phyloP scores from a whole-genome alignment of 2,888 invertebrate species.

The Platypus cylindrus region DNA sequence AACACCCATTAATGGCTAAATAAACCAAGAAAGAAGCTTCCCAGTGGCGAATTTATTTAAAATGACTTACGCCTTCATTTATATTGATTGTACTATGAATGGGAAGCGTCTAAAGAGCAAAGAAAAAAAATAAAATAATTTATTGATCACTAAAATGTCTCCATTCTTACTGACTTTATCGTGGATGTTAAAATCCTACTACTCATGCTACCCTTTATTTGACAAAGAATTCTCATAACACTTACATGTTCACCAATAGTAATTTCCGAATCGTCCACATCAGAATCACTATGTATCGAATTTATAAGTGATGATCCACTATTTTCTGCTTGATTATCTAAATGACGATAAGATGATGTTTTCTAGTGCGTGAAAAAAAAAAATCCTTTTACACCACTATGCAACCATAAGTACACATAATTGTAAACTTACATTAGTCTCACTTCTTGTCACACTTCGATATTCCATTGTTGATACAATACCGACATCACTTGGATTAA shows the following conservation, averaged over 20 bases:
- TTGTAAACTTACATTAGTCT: slow-evolving; percentile 11
- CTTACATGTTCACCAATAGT: slow-evolving; percentile 46
- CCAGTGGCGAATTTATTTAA: too few relatives aligned
- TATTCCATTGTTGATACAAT: slow-evolving; percentile 16
- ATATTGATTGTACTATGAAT: slow-evolving; percentile 4
- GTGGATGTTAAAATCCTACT: too few relatives aligned
- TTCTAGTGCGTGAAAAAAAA: slow-evolving; percentile 21
- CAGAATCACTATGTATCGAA: slow-evolving; percentile 18
- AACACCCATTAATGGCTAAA: too few relatives aligned
- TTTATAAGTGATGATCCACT: slow-evolving; percentile 8
- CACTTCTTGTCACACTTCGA: slow-evolving; percentile 7
- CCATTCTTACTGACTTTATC: too few relatives aligned
- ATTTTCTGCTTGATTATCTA: slow-evolving; percentile 27
- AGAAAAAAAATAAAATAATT: too few relatives aligned
- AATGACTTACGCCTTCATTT: slow-evolving; percentile 6
- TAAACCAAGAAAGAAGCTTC: too few relatives aligned
- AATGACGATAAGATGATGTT: slow-evolving; percentile 21
- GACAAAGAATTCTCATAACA: too few relatives aligned
- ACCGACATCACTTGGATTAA: slow-evolving; percentile 69
- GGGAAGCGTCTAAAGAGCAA: too few relatives aligned
- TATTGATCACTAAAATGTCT: too few relatives aligned
- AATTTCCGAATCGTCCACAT: slow-evolving; percentile 34
- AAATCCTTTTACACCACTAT: too few relatives aligned
- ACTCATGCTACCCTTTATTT: too few relatives aligned
- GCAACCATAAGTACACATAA: too few relatives aligned